Conservation (phyloP, 2,797 vertebrate genomes). For the Enteromius argenteus region DNA sequence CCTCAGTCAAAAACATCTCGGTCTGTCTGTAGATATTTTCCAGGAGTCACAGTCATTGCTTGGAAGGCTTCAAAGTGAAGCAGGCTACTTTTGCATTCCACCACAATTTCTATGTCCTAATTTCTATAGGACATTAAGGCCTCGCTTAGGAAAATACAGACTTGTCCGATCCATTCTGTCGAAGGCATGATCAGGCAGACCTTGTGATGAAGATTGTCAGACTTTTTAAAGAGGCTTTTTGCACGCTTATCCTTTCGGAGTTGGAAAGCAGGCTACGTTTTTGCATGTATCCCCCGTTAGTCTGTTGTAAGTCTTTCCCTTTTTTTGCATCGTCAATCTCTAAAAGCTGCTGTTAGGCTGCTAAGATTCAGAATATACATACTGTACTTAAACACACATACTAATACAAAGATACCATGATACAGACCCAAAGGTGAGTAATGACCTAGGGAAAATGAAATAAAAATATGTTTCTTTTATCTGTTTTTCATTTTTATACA, state of each 20-base stretch:
- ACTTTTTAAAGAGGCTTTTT: constrained; percentile 3
- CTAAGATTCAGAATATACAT: constrained; percentile 53
- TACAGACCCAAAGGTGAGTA: constrained; percentile 42
- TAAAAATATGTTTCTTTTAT: constrained; percentile 52
- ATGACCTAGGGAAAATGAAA: constrained; percentile 42
- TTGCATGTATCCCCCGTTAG: constrained; percentile 22
- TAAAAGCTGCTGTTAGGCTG: constrained; percentile 26
- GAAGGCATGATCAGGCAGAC: constrained; percentile 27
- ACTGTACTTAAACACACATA: constrained; percentile 55
- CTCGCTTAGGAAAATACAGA: constrained; percentile 34
- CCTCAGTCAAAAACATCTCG: constrained; percentile 4
- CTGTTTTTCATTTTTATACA: constrained; percentile 56
- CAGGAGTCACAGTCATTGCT: constrained; percentile 27
- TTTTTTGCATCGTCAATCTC: constrained; percentile 38
- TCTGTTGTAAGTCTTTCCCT: constrained; percentile 42
- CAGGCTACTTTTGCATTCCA: constrained; percentile 12
- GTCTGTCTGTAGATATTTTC: constrained; percentile 22
- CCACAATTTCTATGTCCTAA: not conserved
- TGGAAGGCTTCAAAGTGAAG: constrained; percentile 31
- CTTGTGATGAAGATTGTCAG: constrained; percentile 45
- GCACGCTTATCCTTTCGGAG: not conserved
- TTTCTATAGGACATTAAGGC: constrained; percentile 33
- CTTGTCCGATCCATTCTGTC: constrained; percentile 11
- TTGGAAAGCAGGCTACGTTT: not conserved
- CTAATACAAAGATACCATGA: constrained; percentile 54